phyloP scores from a whole-genome alignment of 2,888 invertebrate species.

The Stratiomys singularior region DNA sequence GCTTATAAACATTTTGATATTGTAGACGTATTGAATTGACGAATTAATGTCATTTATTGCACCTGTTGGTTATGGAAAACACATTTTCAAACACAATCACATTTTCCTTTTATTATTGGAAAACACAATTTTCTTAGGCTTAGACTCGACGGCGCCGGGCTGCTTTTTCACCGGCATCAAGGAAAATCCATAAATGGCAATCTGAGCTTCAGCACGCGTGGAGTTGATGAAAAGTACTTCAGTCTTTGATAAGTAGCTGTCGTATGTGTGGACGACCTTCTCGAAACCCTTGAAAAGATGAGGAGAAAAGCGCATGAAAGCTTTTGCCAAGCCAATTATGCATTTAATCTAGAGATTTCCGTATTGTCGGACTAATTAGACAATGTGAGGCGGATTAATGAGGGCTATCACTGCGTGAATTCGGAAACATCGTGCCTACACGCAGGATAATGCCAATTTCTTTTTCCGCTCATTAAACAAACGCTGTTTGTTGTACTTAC shows the following conservation, averaged over 20 bases:
- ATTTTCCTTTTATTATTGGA: constrained; percentile 41
- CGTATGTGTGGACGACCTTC: constrained; percentile 46
- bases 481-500: constrained; percentile 36
- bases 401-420: background rate
- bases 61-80: constrained; percentile 11
- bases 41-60: constrained; percentile 7
- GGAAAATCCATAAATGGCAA: constrained; percentile 46
- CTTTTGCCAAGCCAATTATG: background rate
- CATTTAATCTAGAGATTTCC: background rate
- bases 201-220: constrained; percentile 39
- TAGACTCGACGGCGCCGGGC: background rate
- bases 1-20: background rate
- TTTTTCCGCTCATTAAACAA: background rate
- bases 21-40: background rate
- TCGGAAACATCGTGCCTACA: background rate
- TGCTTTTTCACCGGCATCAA: constrained; percentile 31
- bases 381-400: background rate
- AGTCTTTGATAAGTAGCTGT: constrained; percentile 44
- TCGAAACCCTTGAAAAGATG: constrained; percentile 39
- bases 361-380: background rate
- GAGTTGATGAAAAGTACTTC: constrained; percentile 47
- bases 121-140: constrained; percentile 43
- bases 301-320: constrained; percentile 5
- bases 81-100: constrained; percentile 31
- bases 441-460: too few relatives aligned